These are phyloP conservation scores for Cydia fagiglandana DNA, from an alignment of 1,140 invertebrate species.

Conservation along the genomic window DNA sequence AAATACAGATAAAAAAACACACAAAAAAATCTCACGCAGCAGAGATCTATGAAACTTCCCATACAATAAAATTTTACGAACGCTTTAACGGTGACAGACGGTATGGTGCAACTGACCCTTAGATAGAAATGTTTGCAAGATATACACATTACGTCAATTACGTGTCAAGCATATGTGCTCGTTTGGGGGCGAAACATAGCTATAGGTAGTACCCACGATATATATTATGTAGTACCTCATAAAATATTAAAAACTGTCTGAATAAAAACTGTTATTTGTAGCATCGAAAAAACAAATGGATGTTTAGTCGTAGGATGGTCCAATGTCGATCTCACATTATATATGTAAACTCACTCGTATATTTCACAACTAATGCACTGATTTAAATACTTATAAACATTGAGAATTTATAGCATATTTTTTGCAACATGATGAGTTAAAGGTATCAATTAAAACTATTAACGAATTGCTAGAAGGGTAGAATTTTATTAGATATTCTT, in stretches of 20 bases:
- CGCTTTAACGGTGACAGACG: too few species aligned
- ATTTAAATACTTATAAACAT: not conserved
- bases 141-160: not conserved
- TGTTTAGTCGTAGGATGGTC: slow-evolving; percentile 42
- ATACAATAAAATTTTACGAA: too few species aligned
- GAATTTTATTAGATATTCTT: too few species aligned
- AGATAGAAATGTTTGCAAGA: not conserved
- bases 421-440: too few species aligned
- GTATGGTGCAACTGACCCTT: too few species aligned
- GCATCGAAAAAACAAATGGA: slow-evolving; percentile 50
- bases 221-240: too few species aligned
- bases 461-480: too few species aligned
- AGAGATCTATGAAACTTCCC: too few species aligned
- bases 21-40: too few species aligned
- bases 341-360: not conserved
- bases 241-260: not conserved
- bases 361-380: not conserved
- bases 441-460: too few species aligned
- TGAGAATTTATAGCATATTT: not conserved
- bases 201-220: not conserved
- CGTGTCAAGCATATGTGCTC: not conserved
- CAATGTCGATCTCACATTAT: slow-evolving; percentile 38
- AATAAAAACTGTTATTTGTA: slow-evolving; percentile 35
- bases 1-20: too few species aligned
- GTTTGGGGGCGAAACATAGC: not conserved